Conservation (phyloP, 2,113 vertebrate species). For the Hipposideros armiger region DNA sequence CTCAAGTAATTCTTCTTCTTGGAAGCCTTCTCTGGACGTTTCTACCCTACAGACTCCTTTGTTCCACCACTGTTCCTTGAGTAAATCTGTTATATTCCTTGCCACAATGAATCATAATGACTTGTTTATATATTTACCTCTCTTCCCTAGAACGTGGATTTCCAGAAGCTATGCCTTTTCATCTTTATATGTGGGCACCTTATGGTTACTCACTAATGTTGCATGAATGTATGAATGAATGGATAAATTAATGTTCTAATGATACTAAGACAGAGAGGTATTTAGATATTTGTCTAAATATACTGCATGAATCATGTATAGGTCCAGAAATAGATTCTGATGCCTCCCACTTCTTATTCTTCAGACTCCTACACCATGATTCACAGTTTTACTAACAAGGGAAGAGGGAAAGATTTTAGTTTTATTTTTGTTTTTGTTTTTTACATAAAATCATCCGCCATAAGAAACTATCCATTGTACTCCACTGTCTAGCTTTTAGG, state of each 20-base stretch:
- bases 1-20: not conserved
- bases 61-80: not conserved
- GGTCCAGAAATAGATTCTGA: constrained; percentile 42
- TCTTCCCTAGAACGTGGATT: not conserved
- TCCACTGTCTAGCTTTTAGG: not conserved
- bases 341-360: not conserved
- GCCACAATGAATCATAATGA: not conserved
- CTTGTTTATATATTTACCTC: not conserved
- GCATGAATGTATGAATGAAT: constrained; percentile 10
- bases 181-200: not conserved
- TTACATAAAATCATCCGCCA: not conserved
- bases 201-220: not conserved
- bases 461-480: constrained; percentile 41
- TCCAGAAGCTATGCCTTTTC: not conserved
- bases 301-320: not conserved
- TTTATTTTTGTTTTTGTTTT: not conserved
- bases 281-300: constrained; percentile 60
- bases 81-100: not conserved
- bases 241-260: not conserved
- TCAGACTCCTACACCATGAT: constrained; percentile 2
- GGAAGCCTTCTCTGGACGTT: not conserved
- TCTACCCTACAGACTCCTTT: not conserved
- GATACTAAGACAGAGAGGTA: constrained; percentile 30
- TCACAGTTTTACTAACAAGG: constrained; percentile 39
- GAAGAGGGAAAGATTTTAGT: not conserved